A percentile compares a stretch with the other conserved stretches of the same genome.
phyloP scores from a whole-genome alignment of 2,113 vertebrate genomes.

The Phodopus roborovskii region DNA sequence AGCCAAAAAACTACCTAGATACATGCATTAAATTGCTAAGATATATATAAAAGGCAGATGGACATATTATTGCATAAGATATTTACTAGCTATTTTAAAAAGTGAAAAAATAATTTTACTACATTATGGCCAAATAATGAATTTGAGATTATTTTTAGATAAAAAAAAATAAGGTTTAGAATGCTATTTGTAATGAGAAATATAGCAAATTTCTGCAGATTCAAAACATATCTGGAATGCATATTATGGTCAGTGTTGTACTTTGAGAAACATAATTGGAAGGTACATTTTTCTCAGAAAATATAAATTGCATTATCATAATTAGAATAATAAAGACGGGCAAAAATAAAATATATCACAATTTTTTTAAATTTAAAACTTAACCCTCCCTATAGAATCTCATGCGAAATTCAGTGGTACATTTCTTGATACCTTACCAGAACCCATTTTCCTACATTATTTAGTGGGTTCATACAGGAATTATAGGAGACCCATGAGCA shows the following conservation, averaged over 20 bases:
- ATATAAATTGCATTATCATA: background rate
- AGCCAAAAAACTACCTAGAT: background rate
- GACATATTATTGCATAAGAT: background rate
- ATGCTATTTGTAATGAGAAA: background rate
- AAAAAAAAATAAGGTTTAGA: background rate
- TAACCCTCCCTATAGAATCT: background rate
- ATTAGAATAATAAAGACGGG: background rate
- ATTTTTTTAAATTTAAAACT: background rate
- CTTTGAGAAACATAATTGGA: background rate
- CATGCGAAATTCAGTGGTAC: background rate
- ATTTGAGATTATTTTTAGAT: background rate
- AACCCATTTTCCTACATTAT: background rate
- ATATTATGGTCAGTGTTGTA: background rate
- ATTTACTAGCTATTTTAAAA: background rate
- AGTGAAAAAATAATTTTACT: background rate
- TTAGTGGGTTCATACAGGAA: background rate
- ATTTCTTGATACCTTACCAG: background rate
- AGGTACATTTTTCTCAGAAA: background rate
- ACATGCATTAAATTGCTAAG: background rate
- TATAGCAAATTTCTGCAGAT: background rate
- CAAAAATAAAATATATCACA: background rate
- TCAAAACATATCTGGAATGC: background rate
- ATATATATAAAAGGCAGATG: background rate
- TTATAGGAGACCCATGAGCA: background rate
- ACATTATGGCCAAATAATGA: background rate